Conservation (phyloP, 2,113 vertebrate genomes). For the Aphyosemion australe region DNA sequence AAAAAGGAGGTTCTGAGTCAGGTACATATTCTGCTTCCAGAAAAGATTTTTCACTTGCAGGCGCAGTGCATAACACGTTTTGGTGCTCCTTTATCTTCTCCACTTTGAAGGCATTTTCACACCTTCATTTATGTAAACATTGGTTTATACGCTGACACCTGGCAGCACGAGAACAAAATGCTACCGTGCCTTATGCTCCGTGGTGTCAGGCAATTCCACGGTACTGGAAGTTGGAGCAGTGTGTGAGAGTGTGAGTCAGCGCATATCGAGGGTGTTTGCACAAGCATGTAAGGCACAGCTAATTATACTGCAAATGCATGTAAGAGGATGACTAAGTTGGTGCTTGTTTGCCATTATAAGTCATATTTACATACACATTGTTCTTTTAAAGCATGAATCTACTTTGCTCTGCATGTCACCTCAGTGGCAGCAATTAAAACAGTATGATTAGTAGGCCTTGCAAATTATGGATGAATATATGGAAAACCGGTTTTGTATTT, state of each 20-base stretch:
- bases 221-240: neutral
- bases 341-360: neutral
- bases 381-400: conserved; percentile 10
- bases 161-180: conserved; percentile 17
- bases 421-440: conserved; percentile 17
- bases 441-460: conserved; percentile 11
- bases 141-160: conserved; percentile 39
- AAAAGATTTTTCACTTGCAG: conserved; percentile 40
- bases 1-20: conserved; percentile 26
- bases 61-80: conserved; percentile 38
- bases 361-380: neutral
- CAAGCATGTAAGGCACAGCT: conserved; percentile 2
- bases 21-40: conserved; percentile 34
- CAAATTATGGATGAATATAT: conserved; percentile 5
- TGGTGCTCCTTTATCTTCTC: conserved; percentile 40
- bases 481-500: neutral
- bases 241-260: neutral
- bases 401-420: conserved; percentile 15
- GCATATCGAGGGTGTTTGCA: conserved; percentile 15
- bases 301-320: neutral
- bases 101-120: conserved; percentile 54
- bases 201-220: conserved; percentile 11
- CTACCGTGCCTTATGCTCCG: conserved; percentile 12
- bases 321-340: neutral
- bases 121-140: conserved; percentile 55